Conservation (phyloP, 2,113 vertebrate genomes). For the Dicrurus megarhynchus region DNA sequence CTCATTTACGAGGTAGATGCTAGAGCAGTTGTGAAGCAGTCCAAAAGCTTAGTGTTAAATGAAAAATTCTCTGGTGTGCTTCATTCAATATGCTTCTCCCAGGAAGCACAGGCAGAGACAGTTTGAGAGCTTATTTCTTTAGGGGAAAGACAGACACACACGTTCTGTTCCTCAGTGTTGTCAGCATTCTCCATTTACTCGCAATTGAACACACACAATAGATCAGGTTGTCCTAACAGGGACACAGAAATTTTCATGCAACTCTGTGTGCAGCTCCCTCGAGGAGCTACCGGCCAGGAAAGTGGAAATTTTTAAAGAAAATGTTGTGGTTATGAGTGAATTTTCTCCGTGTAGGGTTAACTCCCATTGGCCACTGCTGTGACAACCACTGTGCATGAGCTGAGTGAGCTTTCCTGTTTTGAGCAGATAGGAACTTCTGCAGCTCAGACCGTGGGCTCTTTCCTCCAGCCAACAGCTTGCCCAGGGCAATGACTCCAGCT, state of each 20-base stretch:
- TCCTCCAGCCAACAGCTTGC: not conserved
- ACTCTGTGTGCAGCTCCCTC: not conserved
- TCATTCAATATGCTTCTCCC: not conserved
- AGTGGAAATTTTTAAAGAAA: not conserved
- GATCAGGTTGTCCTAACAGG: not conserved
- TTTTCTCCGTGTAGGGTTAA: not conserved
- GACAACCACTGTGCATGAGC: not conserved
- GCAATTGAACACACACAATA: not conserved
- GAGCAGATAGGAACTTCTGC: not conserved
- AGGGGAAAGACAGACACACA: not conserved
- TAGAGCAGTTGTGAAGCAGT: not conserved
- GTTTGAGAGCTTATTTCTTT: not conserved
- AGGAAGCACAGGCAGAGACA: not conserved
- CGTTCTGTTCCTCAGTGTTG: not conserved
- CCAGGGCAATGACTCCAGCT: not conserved
- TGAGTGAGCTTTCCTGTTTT: not conserved
- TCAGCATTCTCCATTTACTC: not conserved
- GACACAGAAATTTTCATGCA: not conserved
- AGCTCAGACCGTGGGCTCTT: not conserved
- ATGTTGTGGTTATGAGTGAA: not conserved
- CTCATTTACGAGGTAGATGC: not conserved
- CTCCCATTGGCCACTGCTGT: accelerated
- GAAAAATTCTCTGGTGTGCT: not conserved
- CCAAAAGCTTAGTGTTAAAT: not conserved
- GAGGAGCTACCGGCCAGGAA: not conserved